Conservation (phyloP, 2,888 invertebrate species). For the Auanema freiburgensis region DNA sequence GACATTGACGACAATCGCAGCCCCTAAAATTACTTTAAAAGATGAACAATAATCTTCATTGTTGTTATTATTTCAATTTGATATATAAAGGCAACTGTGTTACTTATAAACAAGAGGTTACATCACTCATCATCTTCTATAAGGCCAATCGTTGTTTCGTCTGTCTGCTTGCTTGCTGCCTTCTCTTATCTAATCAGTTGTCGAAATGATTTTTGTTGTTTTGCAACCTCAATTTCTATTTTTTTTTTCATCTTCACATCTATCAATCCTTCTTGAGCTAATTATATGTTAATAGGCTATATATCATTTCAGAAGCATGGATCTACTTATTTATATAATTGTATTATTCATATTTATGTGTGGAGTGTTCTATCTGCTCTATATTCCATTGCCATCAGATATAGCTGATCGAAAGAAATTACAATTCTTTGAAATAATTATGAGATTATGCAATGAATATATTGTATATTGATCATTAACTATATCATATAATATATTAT, state of each 20-base stretch:
- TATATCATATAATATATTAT: conserved; percentile 3
- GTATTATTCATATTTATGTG: conserved; percentile 33
- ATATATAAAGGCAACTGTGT: too few species aligned
- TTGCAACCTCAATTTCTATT: neutral
- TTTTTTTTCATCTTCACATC: neutral
- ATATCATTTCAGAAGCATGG: neutral
- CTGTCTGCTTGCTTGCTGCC: too few species aligned
- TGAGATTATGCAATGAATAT: conserved; percentile 56
- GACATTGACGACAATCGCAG: too few species aligned
- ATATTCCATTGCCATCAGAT: conserved; percentile 51
- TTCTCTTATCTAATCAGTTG: too few species aligned
- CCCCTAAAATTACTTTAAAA: too few species aligned
- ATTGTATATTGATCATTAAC: conserved; percentile 34
- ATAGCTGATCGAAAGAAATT: conserved; percentile 56
- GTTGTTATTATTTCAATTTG: too few species aligned
- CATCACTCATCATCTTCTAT: too few species aligned
- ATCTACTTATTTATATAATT: conserved; percentile 6
- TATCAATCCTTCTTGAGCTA: neutral
- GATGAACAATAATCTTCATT: too few species aligned
- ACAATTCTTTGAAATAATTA: conserved; percentile 50
- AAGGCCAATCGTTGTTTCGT: too few species aligned
- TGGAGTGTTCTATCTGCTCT: conserved; percentile 34
- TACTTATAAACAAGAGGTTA: too few species aligned
- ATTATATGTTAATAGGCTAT: neutral
- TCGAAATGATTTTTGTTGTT: too few species aligned